Conservation (phyloP, 2,113 vertebrate genomes). For the Ptilorrhoa leucosticta region DNA sequence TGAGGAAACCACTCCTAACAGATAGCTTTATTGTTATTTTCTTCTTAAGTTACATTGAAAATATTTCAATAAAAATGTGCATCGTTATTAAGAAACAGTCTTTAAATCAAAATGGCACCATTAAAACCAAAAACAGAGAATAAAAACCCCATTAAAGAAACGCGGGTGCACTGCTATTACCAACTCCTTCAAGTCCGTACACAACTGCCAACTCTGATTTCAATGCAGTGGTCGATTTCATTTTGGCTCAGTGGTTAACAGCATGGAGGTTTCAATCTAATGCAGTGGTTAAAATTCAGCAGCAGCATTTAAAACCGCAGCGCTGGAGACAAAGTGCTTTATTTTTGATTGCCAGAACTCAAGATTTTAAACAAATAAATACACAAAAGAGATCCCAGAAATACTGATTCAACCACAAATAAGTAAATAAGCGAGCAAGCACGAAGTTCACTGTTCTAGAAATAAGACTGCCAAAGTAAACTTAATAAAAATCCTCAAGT, state of each 20-base stretch:
- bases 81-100: slow-evolving; percentile 66
- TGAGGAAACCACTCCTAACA: slow-evolving; percentile 51
- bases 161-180: slow-evolving; percentile 67
- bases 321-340: slow-evolving; percentile 64
- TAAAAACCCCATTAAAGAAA: slow-evolving; percentile 74
- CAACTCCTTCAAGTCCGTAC: slow-evolving; percentile 70
- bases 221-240: slow-evolving; percentile 78
- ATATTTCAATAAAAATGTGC: slow-evolving; percentile 67
- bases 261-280: slow-evolving; percentile 79
- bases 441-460: slow-evolving; percentile 17
- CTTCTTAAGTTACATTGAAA: slow-evolving; percentile 57
- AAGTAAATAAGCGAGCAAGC: slow-evolving; percentile 53
- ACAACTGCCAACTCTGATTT: slow-evolving; percentile 78
- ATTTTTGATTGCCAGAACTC: slow-evolving; percentile 60
- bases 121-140: slow-evolving; percentile 71
- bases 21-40: slow-evolving; percentile 68
- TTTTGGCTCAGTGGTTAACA: slow-evolving; percentile 81
- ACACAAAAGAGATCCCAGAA: slow-evolving; percentile 46
- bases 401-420: slow-evolving; percentile 46
- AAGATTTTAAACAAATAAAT: slow-evolving; percentile 66
- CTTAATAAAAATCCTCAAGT: slow-evolving; percentile 20
- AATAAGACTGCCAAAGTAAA: slow-evolving; percentile 45
- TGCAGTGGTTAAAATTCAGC: slow-evolving; percentile 78
- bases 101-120: slow-evolving; percentile 69
- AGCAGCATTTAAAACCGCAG: slow-evolving; percentile 69